Conservation (phyloP, 1,140 invertebrate genomes). For the Diorhabda sublineata region DNA sequence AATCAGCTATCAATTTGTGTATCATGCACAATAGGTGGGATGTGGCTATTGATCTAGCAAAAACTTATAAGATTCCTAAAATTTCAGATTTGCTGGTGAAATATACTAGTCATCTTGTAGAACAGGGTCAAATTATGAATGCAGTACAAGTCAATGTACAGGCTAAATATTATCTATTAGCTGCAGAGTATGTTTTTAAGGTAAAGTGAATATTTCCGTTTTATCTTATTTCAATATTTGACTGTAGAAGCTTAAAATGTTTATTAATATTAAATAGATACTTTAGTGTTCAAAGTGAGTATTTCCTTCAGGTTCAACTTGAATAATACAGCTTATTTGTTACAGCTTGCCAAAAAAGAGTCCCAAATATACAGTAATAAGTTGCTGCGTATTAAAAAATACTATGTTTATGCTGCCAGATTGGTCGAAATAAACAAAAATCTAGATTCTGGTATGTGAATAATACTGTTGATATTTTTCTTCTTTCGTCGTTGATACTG, state of each 20-base stretch:
- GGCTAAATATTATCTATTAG: conserved; percentile 70
- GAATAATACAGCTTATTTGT: conserved; percentile 28
- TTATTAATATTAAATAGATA: too few species aligned
- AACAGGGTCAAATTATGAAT: conserved; percentile 73
- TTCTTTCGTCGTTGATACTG: background rate
- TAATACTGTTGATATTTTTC: background rate
- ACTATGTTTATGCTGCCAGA: conserved; percentile 83
- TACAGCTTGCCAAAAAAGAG: conserved; percentile 68
- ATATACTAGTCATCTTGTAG: conserved; percentile 75
- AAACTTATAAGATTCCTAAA: conserved; percentile 74
- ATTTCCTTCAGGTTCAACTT: too few species aligned
- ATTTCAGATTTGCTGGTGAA: conserved; percentile 75
- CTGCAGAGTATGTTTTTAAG: conserved; percentile 52
- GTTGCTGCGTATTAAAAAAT: conserved; percentile 79
- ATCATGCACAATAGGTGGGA: conserved; percentile 87
- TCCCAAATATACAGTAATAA: conserved; percentile 58
- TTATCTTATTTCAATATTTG: background rate
- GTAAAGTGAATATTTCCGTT: conserved; percentile 14
- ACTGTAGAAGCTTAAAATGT: too few species aligned
- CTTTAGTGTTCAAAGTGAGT: too few species aligned
- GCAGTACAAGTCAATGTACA: conserved; percentile 85
- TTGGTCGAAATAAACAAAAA: conserved; percentile 79
- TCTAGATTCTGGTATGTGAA: conserved; percentile 16
- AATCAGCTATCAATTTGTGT: conserved; percentile 81
- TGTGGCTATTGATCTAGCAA: conserved; percentile 78